Base-by-base conservation (phyloP, 1,140 invertebrate species). In the Dinoponera quadriceps region DNA sequence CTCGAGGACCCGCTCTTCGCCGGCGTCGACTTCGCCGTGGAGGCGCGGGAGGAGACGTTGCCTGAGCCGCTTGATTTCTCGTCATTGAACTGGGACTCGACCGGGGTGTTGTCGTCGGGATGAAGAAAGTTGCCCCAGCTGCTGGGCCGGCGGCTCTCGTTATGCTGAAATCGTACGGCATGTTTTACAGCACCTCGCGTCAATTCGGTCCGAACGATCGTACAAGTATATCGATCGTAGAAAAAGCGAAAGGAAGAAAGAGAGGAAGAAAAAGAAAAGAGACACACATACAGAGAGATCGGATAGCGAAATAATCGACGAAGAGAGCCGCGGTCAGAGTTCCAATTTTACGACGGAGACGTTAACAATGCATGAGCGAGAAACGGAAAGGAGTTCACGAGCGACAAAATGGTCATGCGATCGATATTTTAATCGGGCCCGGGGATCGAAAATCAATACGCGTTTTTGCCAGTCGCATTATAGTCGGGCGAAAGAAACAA, bases 21-120 rank as follows among this genome's bases (percentile, higher is more conserved):
- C 5, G 88, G 85, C n/a, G 89, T 83, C 9, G 89, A 87, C 3
- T 18, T 59, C 9, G 74, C 20, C 11, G 89, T 89, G 1, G 89
- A 69, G 16, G 59, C 48, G 13, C 73, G 77, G 2, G 92, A 90
- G 27, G 88, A 87, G 3, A 82, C 74, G 65, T 87, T 86, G 2
- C 89, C 85, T 4, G 88, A 87, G 9, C 55, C 84, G 27, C 88
- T 86, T 4, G 90, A 90, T 13, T 83, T 74, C 1, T 87, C 87
- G 20, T 87, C 87, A 33, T 89, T 91, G 29, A 83, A 82, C 48
- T 84, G 80, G 3, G 91, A 91, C 27, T 87, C 85, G 3, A 55
- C 74, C 1, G 69, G 89, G 60, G 88, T 93, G 0, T 27, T 20
- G 9, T 89, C 73, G 0, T 60, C 29, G 0, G 74, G 57, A 51